These are phyloP conservation scores for Virgularia gustaviana DNA, from an alignment of 92 coral and sea anemone species.

Conservation along the genomic window DNA sequence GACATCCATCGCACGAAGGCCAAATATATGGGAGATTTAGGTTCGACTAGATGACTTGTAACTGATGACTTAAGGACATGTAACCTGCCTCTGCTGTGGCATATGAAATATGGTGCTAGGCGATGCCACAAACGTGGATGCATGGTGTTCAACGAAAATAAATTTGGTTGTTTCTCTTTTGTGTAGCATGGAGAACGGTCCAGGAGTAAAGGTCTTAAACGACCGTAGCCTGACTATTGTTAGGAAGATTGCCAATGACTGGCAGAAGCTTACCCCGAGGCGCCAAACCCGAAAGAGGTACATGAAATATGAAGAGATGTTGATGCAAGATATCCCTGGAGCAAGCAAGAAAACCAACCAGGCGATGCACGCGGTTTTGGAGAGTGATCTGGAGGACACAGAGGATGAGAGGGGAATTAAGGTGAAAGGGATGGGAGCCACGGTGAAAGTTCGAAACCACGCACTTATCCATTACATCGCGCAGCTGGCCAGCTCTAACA, in stretches of 20 bases:
- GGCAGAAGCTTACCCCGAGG: slow-evolving; percentile 35
- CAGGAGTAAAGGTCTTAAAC: background rate
- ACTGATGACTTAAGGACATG: no score
- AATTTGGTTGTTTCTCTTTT: no score
- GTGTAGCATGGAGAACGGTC: no score
- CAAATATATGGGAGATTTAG: no score
- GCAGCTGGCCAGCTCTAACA: slow-evolving; percentile 65
- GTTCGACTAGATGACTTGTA: no score
- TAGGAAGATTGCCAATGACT: slow-evolving; percentile 31
- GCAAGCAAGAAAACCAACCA: slow-evolving; percentile 38
- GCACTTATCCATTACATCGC: slow-evolving; percentile 84
- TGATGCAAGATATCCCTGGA: slow-evolving; percentile 40
- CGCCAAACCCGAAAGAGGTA: slow-evolving; percentile 28
- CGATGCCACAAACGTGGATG: no score
- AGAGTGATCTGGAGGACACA: slow-evolving; percentile 32
- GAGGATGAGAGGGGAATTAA: slow-evolving; percentile 27
- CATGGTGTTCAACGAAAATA: no score
- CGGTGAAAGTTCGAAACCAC: slow-evolving; percentile 29
- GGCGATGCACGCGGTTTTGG: slow-evolving; percentile 35
- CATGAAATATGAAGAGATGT: slow-evolving; percentile 38
- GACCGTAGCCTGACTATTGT: slow-evolving; percentile 31
- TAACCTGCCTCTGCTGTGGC: no score
- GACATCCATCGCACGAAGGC: no score
- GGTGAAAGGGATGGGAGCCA: slow-evolving; percentile 38
- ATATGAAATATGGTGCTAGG: no score